Percentiles rank a stretch among this genome's conserved stretches.
phyloP scores from a whole-genome alignment of 2,797 vertebrate genomes.

The Amazona finschi region DNA sequence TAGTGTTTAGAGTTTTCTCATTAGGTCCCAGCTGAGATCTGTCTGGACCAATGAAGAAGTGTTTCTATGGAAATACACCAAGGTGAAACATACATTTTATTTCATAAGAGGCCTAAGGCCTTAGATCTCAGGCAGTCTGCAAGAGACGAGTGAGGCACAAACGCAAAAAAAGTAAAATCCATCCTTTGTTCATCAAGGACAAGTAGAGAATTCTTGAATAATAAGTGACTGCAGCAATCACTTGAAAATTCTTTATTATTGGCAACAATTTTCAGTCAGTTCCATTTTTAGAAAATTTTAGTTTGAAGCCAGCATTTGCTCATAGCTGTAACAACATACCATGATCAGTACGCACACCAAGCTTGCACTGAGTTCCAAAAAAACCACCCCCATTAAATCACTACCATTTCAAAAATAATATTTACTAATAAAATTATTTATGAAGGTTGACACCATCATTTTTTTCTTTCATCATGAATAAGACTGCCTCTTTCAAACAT shows the following conservation, averaged over 20 bases:
- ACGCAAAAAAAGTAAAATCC: not conserved
- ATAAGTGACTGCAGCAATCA: not conserved
- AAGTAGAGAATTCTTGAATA: not conserved
- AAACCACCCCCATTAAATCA: not conserved
- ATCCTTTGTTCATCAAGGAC: not conserved
- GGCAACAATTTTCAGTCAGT: not conserved
- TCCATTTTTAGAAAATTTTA: not conserved
- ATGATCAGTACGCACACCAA: not conserved
- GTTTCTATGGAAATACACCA: accelerated
- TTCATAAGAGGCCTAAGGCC: not conserved
- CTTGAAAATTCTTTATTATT: not conserved
- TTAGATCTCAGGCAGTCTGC: not conserved
- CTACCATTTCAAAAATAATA: not conserved
- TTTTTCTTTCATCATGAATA: not conserved
- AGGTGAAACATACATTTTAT: not conserved
- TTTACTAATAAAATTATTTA: not conserved
- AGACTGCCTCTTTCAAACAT: not conserved
- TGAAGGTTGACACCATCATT: accelerated
- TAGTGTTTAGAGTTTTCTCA: not conserved
- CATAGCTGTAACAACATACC: not conserved
- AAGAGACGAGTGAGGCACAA: not conserved
- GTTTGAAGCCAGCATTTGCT: not conserved
- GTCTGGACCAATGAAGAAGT: not conserved
- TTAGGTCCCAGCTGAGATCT: not conserved
- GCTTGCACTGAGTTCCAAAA: not conserved